A percentile compares a stretch with the other conserved stretches of the same genome.
Evolutionary conservation across 1,140 invertebrate species (phyloP).

Genomic region (Glossosoma conforme): DNA sequence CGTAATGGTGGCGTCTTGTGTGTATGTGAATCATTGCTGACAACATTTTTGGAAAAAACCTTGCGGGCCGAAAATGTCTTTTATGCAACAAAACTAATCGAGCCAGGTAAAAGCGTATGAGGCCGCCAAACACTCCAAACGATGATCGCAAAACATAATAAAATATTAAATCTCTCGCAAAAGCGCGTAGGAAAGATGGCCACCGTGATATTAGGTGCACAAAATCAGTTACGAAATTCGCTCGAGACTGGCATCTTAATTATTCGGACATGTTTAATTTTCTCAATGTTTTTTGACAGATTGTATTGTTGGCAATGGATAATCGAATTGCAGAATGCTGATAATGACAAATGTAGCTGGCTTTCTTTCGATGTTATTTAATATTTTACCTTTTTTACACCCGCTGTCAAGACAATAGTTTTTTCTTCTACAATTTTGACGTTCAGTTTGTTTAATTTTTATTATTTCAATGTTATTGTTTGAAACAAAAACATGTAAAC

Average conservation of each 20-base stretch:
- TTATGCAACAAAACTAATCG: slow-evolving; percentile 4
- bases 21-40: slow-evolving; percentile 20
- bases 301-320: slow-evolving; percentile 18
- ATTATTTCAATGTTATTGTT: too few species aligned
- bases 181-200: too few species aligned
- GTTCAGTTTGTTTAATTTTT: too few species aligned
- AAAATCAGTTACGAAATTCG: too few species aligned
- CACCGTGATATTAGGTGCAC: slow-evolving; percentile 6
- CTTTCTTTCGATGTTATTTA: too few species aligned
- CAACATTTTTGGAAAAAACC: slow-evolving; percentile 23
- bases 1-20: slow-evolving; percentile 27
- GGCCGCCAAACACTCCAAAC: background rate
- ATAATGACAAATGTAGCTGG: too few species aligned
- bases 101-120: slow-evolving; percentile 12
- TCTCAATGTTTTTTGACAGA: slow-evolving; percentile 21
- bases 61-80: slow-evolving; percentile 15
- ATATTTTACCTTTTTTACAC: too few species aligned
- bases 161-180: too few species aligned
- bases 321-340: too few species aligned
- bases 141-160: slow-evolving; percentile 1
- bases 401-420: too few species aligned
- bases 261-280: slow-evolving; percentile 4
- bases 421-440: too few species aligned
- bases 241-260: background rate
- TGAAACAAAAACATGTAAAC: too few species aligned